Base-by-base conservation (phyloP, 2,888 invertebrate genomes). In the Strigamia maritima region DNA sequence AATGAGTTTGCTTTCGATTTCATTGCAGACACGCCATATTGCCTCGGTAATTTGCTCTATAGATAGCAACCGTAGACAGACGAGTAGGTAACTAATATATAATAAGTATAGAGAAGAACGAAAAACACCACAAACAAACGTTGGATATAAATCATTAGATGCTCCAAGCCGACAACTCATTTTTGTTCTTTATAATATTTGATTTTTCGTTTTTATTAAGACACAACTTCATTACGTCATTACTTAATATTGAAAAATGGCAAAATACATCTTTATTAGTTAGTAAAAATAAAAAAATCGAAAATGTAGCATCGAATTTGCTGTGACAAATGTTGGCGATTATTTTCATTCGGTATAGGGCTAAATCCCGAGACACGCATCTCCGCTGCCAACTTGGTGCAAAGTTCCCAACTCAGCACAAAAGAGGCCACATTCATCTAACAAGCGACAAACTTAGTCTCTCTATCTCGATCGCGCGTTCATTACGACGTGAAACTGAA, bases 361-460 rank as follows among this genome's bases (percentile, higher is more conserved):
- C 60, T 6, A 65, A 65, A 65, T 65, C 60, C 60, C 60, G 60
- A 65, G 22, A 22, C 60, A 24, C 60, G 22, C 24, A 22, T 65
- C 60, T 12, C 4, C 60, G 60, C 7, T 65, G 60, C 60, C 19
- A 65, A 65, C n/a, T 65, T 65, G 60, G 60, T 65, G 60, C 60
- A 65, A 65, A 65, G 60, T 65, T 65, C 60, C 60, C 19, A 65
- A 65, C 60, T 65, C 60, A 65, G 60, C 60, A 65, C 60, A 65
- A 65, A 65, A 65, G 60, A 65, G 60, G 60, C 60, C 60, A 65
- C 60, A 65, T 65, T 65, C 60, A 65, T 65, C 60, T 65, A 65
- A 65, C 60, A 65, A 65, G 60, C 60, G 60, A 65, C 60, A 65
- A 65, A 65, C 60, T 65, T 65, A 65, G 60, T 65, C 22, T 65